Base-by-base conservation (phyloP, 2,113 vertebrate species). In the Gambusia holbrooki region DNA sequence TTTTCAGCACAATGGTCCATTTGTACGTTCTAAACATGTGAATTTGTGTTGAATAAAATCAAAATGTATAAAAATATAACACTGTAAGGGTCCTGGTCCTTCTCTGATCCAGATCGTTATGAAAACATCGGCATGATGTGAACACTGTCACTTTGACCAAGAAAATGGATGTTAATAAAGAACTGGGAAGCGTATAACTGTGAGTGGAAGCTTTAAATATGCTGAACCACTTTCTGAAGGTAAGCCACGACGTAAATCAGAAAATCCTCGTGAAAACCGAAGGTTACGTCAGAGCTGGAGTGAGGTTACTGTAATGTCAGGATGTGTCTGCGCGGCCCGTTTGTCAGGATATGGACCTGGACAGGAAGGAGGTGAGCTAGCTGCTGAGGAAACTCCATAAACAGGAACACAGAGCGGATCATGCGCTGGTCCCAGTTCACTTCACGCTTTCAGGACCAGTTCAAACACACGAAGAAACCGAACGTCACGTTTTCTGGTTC, bases 341-440 rank as follows among this genome's bases (percentile, higher is more conserved):
- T 37, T 67, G 35, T 64, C 87, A 86, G 90, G 90, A 90, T 87
- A 82, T 80, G 71, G 73, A 83, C 62, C 3, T 78, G 83, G 81
- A 85, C 79, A 86, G 91, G 77, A 88, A 92, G 88, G 88, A 90
- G 87, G 86, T 90, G 86, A 90, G 76, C 86, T 87, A 67, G 29
- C 78, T 66, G 76, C 84, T 66, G 51, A 89, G 85, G 79, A 89
- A 88, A 87, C 85, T 73, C 76, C 70, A 87, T 71, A 90, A 92
- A 92, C 87, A 89, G 89, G 86, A 92, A 92, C 82, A 79, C 71
- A 79, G 74, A 71, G 65, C 60, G 10, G 67, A 48, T 67, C 69
- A 69, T 80, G 77, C 76, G 51, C 22, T 32, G 72, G 67, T 40
- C 69, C 61, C 27, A 0, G 33, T 66, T 58, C 51, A 32, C 51